Conservation (phyloP, 2,113 vertebrate species). For the Dasyornis broadbenti region DNA sequence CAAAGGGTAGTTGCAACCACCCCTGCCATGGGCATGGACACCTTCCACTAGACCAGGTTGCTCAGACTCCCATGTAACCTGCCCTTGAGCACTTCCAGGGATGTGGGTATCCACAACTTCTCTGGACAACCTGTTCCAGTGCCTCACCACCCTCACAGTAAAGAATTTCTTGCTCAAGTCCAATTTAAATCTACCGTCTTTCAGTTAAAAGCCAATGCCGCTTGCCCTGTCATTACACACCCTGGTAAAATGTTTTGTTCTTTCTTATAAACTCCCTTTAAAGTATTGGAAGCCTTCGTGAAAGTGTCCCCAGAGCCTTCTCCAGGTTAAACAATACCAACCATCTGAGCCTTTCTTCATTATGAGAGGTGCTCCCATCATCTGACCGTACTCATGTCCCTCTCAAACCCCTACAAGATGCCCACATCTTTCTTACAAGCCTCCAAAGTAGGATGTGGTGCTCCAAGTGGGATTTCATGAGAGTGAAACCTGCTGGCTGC, state of each 20-base stretch:
- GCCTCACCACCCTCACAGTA: background rate
- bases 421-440: background rate
- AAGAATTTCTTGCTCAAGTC: background rate
- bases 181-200: background rate
- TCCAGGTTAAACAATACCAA: background rate
- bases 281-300: background rate
- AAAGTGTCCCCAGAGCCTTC: background rate
- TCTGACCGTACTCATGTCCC: background rate
- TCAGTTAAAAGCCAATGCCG: background rate
- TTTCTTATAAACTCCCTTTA: background rate
- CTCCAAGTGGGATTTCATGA: background rate
- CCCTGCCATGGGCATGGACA: background rate
- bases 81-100: background rate
- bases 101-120: background rate
- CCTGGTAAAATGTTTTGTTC: background rate
- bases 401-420: background rate
- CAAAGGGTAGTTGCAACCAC: background rate
- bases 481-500: background rate
- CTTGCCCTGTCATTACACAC: background rate
- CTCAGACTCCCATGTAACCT: background rate
- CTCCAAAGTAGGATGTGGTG: rapidly evolving
- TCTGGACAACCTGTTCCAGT: background rate
- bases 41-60: background rate
- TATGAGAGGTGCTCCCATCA: background rate
- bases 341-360: background rate